These are phyloP conservation scores for Zoroaster sp. DNA, from an alignment of 53 echinoderm and acorn worm species.

Conservation along the genomic window DNA sequence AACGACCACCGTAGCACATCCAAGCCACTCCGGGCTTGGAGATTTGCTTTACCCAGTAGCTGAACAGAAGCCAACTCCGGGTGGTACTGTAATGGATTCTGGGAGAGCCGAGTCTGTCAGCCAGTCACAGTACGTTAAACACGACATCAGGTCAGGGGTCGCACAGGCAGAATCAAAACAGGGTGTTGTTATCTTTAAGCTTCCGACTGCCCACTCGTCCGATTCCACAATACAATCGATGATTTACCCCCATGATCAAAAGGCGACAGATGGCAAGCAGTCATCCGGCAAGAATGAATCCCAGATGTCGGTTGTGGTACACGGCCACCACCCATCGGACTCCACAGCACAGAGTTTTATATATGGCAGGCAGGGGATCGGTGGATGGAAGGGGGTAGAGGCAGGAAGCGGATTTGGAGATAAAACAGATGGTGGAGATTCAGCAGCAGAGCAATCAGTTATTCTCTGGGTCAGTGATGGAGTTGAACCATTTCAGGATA, in stretches of 20 bases:
- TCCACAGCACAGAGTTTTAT: slow-evolving; percentile 70
- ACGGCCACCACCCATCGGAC: slow-evolving; percentile 71
- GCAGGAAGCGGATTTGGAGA: neutral
- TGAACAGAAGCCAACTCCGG: neutral
- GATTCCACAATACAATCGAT: slow-evolving; percentile 62
- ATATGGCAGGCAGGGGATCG: slow-evolving; percentile 45
- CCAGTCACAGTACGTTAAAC: neutral
- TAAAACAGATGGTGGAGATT: neutral
- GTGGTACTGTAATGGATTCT: neutral
- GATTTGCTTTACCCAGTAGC: neutral
- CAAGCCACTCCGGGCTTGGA: neutral
- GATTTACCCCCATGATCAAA: slow-evolving; percentile 34
- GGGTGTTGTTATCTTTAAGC: neutral
- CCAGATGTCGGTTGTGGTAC: neutral
- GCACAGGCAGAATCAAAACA: neutral
- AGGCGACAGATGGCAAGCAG: neutral
- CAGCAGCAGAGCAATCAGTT: neutral
- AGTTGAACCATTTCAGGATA: slow-evolving; percentile 54
- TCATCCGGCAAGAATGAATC: neutral
- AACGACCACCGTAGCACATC: neutral
- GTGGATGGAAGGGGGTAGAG: neutral
- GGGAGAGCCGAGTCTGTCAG: neutral
- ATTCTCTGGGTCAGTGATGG: slow-evolving; percentile 43
- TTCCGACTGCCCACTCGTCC: slow-evolving; percentile 47
- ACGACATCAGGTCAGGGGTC: neutral